Evolutionary conservation across 2,113 vertebrate genomes (phyloP), one percentile per base, ranked within the genome.

Genomic region (Aythya baeri): DNA sequence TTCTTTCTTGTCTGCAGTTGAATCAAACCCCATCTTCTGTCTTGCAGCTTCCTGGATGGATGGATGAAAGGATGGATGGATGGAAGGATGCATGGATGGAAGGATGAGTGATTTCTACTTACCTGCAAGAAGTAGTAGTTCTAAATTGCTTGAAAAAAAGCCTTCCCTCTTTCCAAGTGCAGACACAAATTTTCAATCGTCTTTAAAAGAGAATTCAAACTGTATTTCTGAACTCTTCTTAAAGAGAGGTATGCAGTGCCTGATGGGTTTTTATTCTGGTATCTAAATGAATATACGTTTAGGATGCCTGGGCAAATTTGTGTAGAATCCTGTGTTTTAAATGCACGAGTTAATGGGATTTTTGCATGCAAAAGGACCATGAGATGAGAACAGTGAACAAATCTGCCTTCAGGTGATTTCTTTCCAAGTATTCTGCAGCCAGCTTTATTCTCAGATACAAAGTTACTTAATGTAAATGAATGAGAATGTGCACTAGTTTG

Each of bases 401-500:
- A 90, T 91, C 70, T 91, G 72, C 90, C 73, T 90, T 50, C 6
- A 59, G 29, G 88, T 84, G 65, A 73, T 86, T 77, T 92, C 74
- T 52, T 49, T 84, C 73, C 4, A 2, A 50, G 9, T 61, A 38
- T 78, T 90, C 57, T 65, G 62, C 66, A 75, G 49, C 52, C 13
- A 5, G 43, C 80, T 95, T 95, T 82, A 79, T 50, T n/a, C 73
- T 88, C 49, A 68, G 32, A 49, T 76, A 68, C 17, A 8, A 57
- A 78, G 70, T 90, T 86, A 78, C 32, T 78, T 75, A 18, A 83
- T 88, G 80, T 49, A 96, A 96, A 93, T 65, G 49, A 81, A 44
- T 25, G 68, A 63, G 58, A 84, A 93, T 36, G 49, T 79, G 77
- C 36, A 38, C 16, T 14, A 17, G 66, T 38, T 81, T 83, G 58